phyloP scores from a whole-genome alignment of 2,113 vertebrate genomes.

The Sorex araneus region DNA sequence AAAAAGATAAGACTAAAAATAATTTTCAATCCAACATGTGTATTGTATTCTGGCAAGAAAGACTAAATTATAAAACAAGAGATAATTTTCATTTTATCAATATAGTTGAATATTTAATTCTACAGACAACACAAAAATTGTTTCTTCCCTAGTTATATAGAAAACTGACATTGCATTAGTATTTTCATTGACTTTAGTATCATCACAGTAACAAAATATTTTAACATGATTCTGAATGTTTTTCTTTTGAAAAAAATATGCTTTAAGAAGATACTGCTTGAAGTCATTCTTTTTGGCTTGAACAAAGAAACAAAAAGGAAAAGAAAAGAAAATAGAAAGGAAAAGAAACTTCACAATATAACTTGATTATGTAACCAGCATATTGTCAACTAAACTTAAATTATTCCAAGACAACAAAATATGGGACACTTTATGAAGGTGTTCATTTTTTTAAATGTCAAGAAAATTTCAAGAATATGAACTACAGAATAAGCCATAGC shows the following conservation, averaged over 20 bases:
- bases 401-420: slow-evolving; percentile 47
- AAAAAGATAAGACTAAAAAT: not conserved
- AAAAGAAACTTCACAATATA: not conserved
- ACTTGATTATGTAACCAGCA: slow-evolving; percentile 2
- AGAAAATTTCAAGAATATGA: slow-evolving; percentile 2
- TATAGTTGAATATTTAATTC: not conserved
- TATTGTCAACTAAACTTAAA: slow-evolving; percentile 44
- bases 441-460: slow-evolving; percentile 20
- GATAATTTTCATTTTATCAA: slow-evolving; percentile 27
- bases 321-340: not conserved
- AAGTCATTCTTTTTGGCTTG: not conserved
- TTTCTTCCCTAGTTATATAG: not conserved
- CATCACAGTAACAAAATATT: not conserved
- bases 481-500: not conserved
- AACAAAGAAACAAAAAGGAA: not conserved
- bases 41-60: not conserved
- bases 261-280: not conserved
- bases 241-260: slow-evolving; percentile 20
- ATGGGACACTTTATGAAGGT: not conserved
- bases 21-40: slow-evolving; percentile 12
- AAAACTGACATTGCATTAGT: not conserved
- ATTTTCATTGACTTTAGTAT: not conserved
- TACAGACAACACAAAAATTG: not conserved
- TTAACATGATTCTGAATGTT: not conserved
- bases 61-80: not conserved